Conservation (phyloP, 2,888 invertebrate genomes). For the Chorisops tibialis region DNA sequence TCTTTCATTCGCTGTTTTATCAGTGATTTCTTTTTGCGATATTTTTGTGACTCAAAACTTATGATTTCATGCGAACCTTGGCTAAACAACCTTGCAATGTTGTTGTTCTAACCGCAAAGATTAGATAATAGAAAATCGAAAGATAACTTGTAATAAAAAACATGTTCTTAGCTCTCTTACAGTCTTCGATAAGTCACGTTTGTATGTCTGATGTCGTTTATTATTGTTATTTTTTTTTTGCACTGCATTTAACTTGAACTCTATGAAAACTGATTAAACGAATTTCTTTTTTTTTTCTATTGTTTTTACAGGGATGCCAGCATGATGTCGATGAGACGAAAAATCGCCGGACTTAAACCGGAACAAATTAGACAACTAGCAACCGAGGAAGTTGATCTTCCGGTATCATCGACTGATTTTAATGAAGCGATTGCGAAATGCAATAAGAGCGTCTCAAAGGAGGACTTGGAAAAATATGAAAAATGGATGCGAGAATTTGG, state of each 20-base stretch:
- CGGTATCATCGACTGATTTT: slow-evolving; percentile 90
- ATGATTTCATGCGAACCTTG: slow-evolving; percentile 13
- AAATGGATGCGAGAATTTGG: slow-evolving; percentile 98
- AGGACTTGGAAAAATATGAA: slow-evolving; percentile 92
- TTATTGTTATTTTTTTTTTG: background rate
- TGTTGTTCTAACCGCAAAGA: background rate
- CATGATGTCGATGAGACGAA: slow-evolving; percentile 98
- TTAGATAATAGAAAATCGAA: too few species aligned
- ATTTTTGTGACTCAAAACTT: slow-evolving; percentile 15
- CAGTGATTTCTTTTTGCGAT: background rate
- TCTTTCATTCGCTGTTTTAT: background rate
- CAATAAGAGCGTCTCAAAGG: slow-evolving; percentile 92
- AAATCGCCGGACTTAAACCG: slow-evolving; percentile 88
- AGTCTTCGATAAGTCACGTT: background rate
- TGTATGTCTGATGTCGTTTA: background rate
- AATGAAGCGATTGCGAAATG: slow-evolving; percentile 89
- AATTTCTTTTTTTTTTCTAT: slow-evolving; percentile 9
- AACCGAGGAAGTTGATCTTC: slow-evolving; percentile 91
- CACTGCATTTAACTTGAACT: background rate
- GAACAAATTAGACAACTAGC: slow-evolving; percentile 92
- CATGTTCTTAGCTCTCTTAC: background rate
- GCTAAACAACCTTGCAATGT: slow-evolving; percentile 5
- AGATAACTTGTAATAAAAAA: background rate
- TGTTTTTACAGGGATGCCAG: slow-evolving; percentile 78
- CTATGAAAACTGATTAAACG: background rate